These are phyloP conservation scores for Heliopora coerulea DNA, from an alignment of 92 coral and sea anemone species.

Conservation along the genomic window DNA sequence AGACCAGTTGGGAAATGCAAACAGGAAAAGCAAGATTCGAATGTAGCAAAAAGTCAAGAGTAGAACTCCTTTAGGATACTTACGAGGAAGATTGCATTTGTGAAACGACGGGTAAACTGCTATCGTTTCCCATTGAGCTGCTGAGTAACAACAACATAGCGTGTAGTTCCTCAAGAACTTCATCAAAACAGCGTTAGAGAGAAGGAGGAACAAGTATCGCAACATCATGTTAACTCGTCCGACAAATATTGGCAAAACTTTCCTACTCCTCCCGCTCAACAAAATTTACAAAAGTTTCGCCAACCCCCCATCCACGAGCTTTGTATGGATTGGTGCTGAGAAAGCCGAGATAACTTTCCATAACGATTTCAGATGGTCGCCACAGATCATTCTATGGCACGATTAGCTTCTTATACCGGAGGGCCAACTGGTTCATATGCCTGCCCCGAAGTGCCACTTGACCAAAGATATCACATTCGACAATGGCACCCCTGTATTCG, in stretches of 20 bases:
- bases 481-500: not conserved
- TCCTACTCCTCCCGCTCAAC: not conserved
- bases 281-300: not conserved
- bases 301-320: constrained; percentile 7
- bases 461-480: not conserved
- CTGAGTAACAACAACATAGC: not conserved
- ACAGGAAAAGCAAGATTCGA: no score
- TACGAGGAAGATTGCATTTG: constrained; percentile 5
- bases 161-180: not conserved
- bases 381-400: not conserved
- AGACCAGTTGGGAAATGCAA: not conserved
- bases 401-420: not conserved
- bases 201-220: not conserved
- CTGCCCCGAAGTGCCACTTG: not conserved
- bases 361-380: no score
- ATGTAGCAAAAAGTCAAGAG: not conserved
- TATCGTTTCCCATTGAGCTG: not conserved
- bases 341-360: not conserved
- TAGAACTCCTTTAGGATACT: not conserved
- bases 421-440: not conserved
- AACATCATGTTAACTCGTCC: not conserved
- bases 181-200: not conserved
- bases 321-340: not conserved
- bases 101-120: not conserved
- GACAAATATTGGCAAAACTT: not conserved